phyloP scores from a whole-genome alignment of 2,113 vertebrate species.

The Rhodinocichla rosea region DNA sequence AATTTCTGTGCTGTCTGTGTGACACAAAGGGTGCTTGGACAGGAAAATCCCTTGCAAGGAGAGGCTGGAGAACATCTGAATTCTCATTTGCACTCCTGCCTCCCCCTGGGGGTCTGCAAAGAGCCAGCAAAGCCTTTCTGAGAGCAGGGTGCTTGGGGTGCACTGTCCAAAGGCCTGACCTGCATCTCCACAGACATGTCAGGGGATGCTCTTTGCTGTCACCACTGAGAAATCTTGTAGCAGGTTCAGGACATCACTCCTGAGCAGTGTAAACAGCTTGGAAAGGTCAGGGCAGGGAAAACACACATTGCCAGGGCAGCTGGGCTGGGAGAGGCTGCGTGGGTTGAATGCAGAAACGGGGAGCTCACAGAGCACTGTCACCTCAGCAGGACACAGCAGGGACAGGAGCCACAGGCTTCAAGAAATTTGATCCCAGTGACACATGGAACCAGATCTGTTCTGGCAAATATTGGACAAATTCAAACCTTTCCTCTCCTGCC shows the following conservation, averaged over 20 bases:
- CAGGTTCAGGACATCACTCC: not conserved
- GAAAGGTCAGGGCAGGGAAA: conserved; percentile 13
- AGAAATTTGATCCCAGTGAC: not conserved
- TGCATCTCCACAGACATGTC: not conserved
- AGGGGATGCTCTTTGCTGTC: not conserved
- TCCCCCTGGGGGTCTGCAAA: not conserved
- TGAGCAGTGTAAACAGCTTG: not conserved
- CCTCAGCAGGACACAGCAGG: not conserved
- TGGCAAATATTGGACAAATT: not conserved
- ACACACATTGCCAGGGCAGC: not conserved
- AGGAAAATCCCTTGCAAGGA: not conserved
- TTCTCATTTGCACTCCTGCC: not conserved
- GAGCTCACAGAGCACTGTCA: accelerated
- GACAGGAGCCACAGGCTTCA: not conserved
- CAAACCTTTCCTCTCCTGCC: not conserved
- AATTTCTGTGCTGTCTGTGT: not conserved
- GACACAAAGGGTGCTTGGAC: not conserved
- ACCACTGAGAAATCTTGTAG: not conserved
- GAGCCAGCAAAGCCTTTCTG: not conserved
- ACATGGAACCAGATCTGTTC: accelerated
- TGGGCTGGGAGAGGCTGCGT: not conserved
- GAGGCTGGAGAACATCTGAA: not conserved
- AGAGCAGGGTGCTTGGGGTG: not conserved
- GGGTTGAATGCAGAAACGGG: accelerated
- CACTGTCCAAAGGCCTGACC: not conserved